Conservation (phyloP, 2,888 invertebrate species). For the Fragum fragum region DNA sequence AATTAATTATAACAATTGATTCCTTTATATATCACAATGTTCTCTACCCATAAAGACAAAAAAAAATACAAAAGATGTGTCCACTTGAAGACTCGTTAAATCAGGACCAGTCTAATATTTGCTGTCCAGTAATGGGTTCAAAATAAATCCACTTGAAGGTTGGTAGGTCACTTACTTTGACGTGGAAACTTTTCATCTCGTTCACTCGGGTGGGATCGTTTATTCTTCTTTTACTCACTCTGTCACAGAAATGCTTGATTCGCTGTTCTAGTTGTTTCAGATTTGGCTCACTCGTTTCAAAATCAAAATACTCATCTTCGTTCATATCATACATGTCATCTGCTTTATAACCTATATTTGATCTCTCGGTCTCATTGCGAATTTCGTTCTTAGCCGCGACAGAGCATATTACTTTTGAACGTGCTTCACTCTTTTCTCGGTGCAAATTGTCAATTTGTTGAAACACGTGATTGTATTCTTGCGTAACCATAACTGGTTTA, state of each 20-base stretch:
- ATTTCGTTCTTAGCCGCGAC: conserved; percentile 68
- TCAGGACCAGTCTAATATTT: too few relatives aligned
- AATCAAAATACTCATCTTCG: conserved; percentile 79
- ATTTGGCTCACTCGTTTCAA: conserved; percentile 82
- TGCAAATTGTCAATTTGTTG: conserved; percentile 74
- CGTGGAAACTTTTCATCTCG: conserved; percentile 69
- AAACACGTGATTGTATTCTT: conserved; percentile 68
- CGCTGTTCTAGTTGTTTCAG: conserved; percentile 76
- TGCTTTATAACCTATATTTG: conserved; percentile 57
- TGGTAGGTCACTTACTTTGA: conserved; percentile 72
- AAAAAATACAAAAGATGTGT: too few relatives aligned
- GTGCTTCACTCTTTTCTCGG: conserved; percentile 69
- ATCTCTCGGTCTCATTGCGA: conserved; percentile 60
- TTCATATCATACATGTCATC: conserved; percentile 61
- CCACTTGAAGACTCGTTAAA: too few relatives aligned
- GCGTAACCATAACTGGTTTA: conserved; percentile 49
- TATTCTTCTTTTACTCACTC: conserved; percentile 47
- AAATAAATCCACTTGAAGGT: too few relatives aligned
- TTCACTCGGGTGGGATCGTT: conserved; percentile 63
- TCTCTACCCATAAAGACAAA: too few relatives aligned
- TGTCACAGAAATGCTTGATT: conserved; percentile 72
- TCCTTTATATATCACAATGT: too few relatives aligned
- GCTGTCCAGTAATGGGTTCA: too few relatives aligned
- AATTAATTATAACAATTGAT: too few relatives aligned
- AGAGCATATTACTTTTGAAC: conserved; percentile 72